Conservation (phyloP, 1,140 invertebrate genomes). For the Ctenoplectra terminalis region DNA sequence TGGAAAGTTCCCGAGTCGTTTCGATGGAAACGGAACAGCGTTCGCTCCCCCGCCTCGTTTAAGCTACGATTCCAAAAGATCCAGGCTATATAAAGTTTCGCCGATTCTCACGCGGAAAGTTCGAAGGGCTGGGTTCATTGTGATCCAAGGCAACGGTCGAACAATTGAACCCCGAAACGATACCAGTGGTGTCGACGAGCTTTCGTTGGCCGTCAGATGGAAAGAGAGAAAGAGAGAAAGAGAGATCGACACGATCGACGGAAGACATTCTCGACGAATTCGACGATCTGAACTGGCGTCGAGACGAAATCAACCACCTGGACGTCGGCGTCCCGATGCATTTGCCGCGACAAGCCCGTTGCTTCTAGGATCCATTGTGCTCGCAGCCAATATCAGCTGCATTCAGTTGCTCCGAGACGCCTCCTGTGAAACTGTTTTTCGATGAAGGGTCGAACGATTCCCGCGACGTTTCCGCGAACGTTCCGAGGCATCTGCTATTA, state of each 20-base stretch:
- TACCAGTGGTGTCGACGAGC: not conserved
- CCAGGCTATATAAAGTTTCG: not conserved
- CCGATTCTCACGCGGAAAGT: not conserved
- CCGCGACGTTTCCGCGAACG: too few species aligned
- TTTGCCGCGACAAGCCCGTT: not conserved
- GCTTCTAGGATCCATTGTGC: not conserved
- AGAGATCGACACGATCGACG: not conserved
- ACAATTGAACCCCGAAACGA: not conserved
- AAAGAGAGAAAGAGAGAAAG: not conserved
- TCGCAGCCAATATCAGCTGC: not conserved
- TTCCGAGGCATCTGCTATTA: conserved; percentile 6
- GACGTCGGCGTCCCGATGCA: not conserved
- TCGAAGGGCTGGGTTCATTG: not conserved
- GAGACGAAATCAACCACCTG: not conserved
- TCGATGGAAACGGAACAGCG: not conserved
- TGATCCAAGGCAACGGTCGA: not conserved
- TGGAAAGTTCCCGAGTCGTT: not conserved
- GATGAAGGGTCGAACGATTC: not conserved
- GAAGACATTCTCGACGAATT: not conserved
- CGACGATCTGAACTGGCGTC: conserved; percentile 7
- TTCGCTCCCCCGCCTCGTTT: not conserved
- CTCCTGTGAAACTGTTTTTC: not conserved
- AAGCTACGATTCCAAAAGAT: not conserved
- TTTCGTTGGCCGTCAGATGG: too few species aligned
- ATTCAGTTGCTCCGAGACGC: not conserved